Base-by-base conservation (phyloP, 2,888 invertebrate species). In the Labia minor region DNA sequence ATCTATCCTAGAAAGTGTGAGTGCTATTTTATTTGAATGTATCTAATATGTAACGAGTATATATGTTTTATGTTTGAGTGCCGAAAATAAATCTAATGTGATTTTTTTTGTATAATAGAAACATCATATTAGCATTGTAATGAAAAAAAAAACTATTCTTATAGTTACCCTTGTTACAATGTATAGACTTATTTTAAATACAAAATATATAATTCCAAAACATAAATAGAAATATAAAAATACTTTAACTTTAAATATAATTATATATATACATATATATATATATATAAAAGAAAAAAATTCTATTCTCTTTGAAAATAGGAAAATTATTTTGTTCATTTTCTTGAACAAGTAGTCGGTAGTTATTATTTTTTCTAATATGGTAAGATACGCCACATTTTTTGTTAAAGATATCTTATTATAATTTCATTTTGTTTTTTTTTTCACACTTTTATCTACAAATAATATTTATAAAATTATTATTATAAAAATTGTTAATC, bases 151-250 rank as follows among this genome's bases (percentile, higher is more conserved):
- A 49, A 63, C 62, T 62, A 67, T 67, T 67, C 67, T 67, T 63
- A 67, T 67, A 71, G 70, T 62, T 70, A 70, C 70, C 70, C 70
- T 70, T 26, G 69, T 70, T 70, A 68, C 70, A 70, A 62, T 69
- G 69, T 67, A 67, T 66, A 67, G 66, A 69, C 61, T 64, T 69
- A 69, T 70, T 70, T 70, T 70, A 49, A 49, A 49, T 49, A 49
- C 49, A 49, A 49, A 49, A 49, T 49, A 49, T 49, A 49, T 49
- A 49, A 49, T 49, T 49, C 49, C 49, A 49, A 49, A 49, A 49
- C 16, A 4, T 49, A 49, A 49, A 49, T 49, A 49, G n/a, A 49
- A 49, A 26, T n/a, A 49, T 49, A 49, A 16, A 49, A 49, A 10
- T 3, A 4, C 3, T 49, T 49, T 49, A 26, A 26, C 26, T 26